These are phyloP conservation scores for Drosophila nr. perissopoda DNA, from an alignment of 2,888 invertebrate genomes.

Conservation along the genomic window DNA sequence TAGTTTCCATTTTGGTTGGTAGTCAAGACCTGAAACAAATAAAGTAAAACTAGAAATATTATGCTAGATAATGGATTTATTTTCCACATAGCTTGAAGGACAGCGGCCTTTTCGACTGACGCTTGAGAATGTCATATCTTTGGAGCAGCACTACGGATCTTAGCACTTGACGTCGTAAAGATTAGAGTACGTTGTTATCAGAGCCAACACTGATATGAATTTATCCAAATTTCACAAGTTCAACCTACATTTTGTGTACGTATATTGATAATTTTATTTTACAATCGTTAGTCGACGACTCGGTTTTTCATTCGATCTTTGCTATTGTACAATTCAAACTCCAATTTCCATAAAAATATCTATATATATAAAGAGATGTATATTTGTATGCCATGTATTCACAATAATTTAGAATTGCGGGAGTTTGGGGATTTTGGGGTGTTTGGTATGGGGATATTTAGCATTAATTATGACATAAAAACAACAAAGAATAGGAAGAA, in stretches of 20 bases:
- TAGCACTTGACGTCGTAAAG: constrained; percentile 38
- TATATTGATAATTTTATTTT: constrained; percentile 66
- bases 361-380: constrained; percentile 30
- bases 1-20: constrained; percentile 56
- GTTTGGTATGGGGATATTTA: constrained; percentile 26
- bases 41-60: constrained; percentile 42
- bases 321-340: constrained; percentile 47
- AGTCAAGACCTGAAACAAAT: constrained; percentile 56
- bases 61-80: neutral
- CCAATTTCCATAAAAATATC: constrained; percentile 52
- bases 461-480: constrained; percentile 93
- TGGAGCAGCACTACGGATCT: neutral
- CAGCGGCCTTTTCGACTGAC: constrained; percentile 59
- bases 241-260: constrained; percentile 24
- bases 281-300: constrained; percentile 40
- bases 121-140: constrained; percentile 6
- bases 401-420: constrained; percentile 56
- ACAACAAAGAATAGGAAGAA: constrained; percentile 99
- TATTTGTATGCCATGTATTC: constrained; percentile 53
- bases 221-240: constrained; percentile 8
- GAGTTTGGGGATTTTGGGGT: neutral
- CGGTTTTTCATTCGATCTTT: constrained; percentile 15
- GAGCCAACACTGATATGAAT: constrained; percentile 4
- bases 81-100: constrained; percentile 52
- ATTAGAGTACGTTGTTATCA: constrained; percentile 53